Evolutionary conservation across 2,797 vertebrate species (phyloP), one percentile per base, ranked within the genome.

Genomic region (Nannoperca australis): DNA sequence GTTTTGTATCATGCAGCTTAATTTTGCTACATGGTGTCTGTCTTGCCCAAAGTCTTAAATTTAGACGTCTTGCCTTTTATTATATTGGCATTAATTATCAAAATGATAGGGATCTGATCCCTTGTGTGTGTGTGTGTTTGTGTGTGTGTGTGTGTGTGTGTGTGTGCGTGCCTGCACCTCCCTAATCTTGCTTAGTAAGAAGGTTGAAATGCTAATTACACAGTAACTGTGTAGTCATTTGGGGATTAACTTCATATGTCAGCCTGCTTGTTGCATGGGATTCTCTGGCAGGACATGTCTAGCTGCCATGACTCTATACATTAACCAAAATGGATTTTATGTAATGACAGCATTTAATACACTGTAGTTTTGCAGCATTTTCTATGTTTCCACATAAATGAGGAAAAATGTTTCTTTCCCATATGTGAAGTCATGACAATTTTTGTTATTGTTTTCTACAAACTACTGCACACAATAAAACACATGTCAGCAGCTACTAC

Each of bases 81-180:
- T 90, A 88, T 71, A 85, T 81, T 78, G 83, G 75, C 86, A 90
- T 88, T 90, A 89, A 93, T 93, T 90, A 91, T 89, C 70, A 86
- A 91, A 92, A 91, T 90, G 83, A 92, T 88, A 91, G 91, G 85
- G 89, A 90, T 83, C 53, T 61, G 70, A 54, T 83, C 63, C 24
- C 60, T 42, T 65, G 55, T 47, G n/a, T 40, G 7, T 67, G 38
- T 24, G 36, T 70, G 22, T 58, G 47, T 60, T 18, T 36, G n/a
- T 58, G 73, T 65, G 55, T 47, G n/a, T 40, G 7, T 66, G 38
- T 24, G 34, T 70, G 22, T 53, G 47, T 56, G 54, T 18, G 9
- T 50, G 18, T 67, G n/a, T 69, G 60, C 36, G 22, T 70, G 73
- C 34, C 36, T 77, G 53, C 27, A 47, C 62, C 75, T 80, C 76